Base-by-base conservation (phyloP, 2,888 invertebrate genomes). In the Cheilosia soror region DNA sequence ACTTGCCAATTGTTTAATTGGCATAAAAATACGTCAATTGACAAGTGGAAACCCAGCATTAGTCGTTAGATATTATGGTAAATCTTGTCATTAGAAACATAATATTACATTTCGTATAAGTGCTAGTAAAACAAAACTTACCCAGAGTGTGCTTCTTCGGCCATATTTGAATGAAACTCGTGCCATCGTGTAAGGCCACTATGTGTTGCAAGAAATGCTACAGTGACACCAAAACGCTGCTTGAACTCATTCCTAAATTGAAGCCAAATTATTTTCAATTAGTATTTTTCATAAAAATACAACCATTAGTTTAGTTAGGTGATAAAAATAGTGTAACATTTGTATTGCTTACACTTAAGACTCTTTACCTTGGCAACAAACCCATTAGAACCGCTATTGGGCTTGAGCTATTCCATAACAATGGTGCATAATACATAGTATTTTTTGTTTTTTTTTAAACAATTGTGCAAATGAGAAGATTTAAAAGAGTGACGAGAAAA, bases 341-440 rank as follows among this genome's bases (percentile, higher is more conserved):
- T 82, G 37, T 49, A 63, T 44, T 71, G 47, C 25, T 66, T 51
- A 77, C 60, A 69, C 69, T 33, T 53, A 11, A 63, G 76, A 81
- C 55, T 69, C 31, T 94, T 95, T 97, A 97, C 97, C 97, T 97
- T 95, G 97, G 96, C 94, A 97, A 94, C 93, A 96, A 95, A 94
- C 96, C 96, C 95, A 97, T 97, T 96, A 97, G 96, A 94, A 96
- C 96, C 93, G 96, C 96, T 94, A 97, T 96, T 93, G 97, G 97
- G 94, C 96, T 96, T 93, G 92, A 92, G 94, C 94, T 95, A 94
- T 93, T 93, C 93, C 92, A 93, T 92, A 91, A 91, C 71, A 92
- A 92, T 91, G 87, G 89, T 88, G 89, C 88, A 88, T 87, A 88
- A 89, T 88, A 15, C 44, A 89, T 88, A 88, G 25, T 15, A 1